Evolutionary conservation across 2,888 invertebrate species (phyloP).

Genomic region (Lottia scabra): DNA sequence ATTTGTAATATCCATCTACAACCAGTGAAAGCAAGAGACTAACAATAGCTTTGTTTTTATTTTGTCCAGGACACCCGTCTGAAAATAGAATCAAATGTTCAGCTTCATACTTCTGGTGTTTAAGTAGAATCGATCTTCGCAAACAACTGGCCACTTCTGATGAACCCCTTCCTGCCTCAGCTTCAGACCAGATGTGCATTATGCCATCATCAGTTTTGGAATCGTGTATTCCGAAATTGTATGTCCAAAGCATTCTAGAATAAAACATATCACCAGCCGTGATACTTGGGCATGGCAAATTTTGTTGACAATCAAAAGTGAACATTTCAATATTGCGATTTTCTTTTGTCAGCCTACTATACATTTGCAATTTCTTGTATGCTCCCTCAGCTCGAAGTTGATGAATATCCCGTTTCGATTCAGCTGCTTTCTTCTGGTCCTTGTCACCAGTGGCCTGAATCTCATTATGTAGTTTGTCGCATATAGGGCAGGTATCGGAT

Average conservation of each 20-base stretch:
- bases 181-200: constrained; percentile 22
- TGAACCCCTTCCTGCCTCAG: constrained; percentile 19
- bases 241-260: constrained; percentile 22
- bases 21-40: neutral
- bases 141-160: constrained; percentile 23
- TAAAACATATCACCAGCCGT: constrained; percentile 23
- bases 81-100: constrained; percentile 8
- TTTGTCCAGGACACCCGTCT: constrained; percentile 8
- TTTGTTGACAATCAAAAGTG: constrained; percentile 25
- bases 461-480: constrained; percentile 21
- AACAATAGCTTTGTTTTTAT: constrained; percentile 8
- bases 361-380: constrained; percentile 18
- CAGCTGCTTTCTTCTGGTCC: constrained; percentile 7
- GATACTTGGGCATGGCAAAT: constrained; percentile 21
- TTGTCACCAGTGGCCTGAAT: constrained; percentile 13
- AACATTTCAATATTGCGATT: constrained; percentile 16
- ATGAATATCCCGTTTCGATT: constrained; percentile 21
- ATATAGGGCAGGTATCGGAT: constrained; percentile 22
- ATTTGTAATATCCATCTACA: neutral
- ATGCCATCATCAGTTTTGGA: constrained; percentile 16
- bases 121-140: neutral
- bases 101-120: constrained; percentile 3
- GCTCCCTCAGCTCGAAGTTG: constrained; percentile 18
- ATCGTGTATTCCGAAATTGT: constrained; percentile 24
- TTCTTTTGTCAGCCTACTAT: constrained; percentile 11